phyloP scores from a whole-genome alignment of 1,140 invertebrate genomes.

The Drosophila lacteicornis region DNA sequence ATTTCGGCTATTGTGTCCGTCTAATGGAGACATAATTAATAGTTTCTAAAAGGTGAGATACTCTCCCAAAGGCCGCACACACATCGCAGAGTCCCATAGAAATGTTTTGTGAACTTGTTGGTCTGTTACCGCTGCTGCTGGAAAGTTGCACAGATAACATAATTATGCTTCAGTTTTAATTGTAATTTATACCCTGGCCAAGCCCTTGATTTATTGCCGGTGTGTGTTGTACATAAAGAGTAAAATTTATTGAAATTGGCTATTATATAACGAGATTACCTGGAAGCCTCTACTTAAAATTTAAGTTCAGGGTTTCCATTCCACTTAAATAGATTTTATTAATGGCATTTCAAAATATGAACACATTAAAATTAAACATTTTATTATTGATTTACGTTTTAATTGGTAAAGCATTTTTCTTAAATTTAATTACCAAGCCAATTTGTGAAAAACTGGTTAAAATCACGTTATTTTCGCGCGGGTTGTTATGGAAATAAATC shows the following conservation, averaged over 20 bases:
- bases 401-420: conserved; percentile 1
- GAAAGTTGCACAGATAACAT: conserved; percentile 56
- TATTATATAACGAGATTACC: conserved; percentile 3
- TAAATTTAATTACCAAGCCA: conserved; percentile 13
- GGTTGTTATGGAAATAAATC: conserved; percentile 21
- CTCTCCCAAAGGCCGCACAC: conserved; percentile 56
- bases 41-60: conserved; percentile 72
- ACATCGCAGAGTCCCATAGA: conserved; percentile 18
- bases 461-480: conserved; percentile 18
- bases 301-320: conserved; percentile 1
- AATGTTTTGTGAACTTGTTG: conserved; percentile 47
- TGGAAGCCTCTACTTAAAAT: neutral
- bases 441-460: conserved; percentile 4
- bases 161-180: conserved; percentile 75
- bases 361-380: neutral
- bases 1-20: conserved; percentile 61
- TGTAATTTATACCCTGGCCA: conserved; percentile 72
- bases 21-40: conserved; percentile 69
- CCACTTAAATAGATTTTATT: neutral
- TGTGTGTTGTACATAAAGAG: conserved; percentile 8
- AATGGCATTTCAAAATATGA: neutral
- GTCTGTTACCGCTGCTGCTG: conserved; percentile 33
- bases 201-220: conserved; percentile 62
- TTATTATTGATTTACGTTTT: conserved; percentile 6
- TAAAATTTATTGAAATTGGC: conserved; percentile 34